These are phyloP conservation scores for Eristalinus sepulchralis DNA, from an alignment of 2,888 invertebrate genomes.

Conservation along the genomic window DNA sequence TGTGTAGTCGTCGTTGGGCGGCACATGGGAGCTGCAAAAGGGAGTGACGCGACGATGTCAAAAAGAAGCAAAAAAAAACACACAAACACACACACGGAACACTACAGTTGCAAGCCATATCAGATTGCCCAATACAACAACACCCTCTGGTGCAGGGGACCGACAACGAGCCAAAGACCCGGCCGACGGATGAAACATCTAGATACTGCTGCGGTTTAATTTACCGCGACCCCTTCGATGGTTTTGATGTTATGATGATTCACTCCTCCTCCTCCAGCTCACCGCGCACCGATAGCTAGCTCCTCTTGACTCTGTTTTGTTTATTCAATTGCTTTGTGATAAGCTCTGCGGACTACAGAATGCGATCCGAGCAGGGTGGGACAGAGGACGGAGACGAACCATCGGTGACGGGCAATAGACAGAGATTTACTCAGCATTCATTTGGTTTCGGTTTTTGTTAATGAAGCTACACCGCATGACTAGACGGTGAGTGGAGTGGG, in stretches of 20 bases:
- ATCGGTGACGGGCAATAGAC: not conserved
- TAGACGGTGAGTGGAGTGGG: not conserved
- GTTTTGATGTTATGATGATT: constrained; percentile 39
- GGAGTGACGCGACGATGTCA: not conserved
- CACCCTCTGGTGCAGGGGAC: constrained; percentile 2
- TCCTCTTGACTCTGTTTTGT: constrained; percentile 1
- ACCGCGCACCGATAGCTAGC: not conserved
- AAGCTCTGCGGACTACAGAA: constrained; percentile 27
- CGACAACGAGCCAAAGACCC: constrained; percentile 2
- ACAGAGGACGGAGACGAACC: not conserved
- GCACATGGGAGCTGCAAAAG: not conserved
- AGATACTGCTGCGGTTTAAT: constrained; percentile 51
- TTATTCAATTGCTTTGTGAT: constrained; percentile 38
- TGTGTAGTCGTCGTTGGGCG: not conserved
- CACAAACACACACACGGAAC: not conserved
- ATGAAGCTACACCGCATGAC: not conserved
- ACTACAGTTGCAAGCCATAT: constrained; percentile 27
- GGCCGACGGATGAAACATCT: not conserved
- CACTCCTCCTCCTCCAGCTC: not conserved
- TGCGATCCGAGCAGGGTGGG: constrained; percentile 15
- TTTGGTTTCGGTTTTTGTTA: constrained; percentile 4
- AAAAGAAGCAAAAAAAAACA: not conserved
- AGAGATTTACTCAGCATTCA: not conserved
- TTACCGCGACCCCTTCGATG: constrained; percentile 37
- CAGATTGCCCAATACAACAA: constrained; percentile 12